Evolutionary conservation across 2,797 vertebrate species (phyloP).

Genomic region (Acrossocheilus wenchowensis): DNA sequence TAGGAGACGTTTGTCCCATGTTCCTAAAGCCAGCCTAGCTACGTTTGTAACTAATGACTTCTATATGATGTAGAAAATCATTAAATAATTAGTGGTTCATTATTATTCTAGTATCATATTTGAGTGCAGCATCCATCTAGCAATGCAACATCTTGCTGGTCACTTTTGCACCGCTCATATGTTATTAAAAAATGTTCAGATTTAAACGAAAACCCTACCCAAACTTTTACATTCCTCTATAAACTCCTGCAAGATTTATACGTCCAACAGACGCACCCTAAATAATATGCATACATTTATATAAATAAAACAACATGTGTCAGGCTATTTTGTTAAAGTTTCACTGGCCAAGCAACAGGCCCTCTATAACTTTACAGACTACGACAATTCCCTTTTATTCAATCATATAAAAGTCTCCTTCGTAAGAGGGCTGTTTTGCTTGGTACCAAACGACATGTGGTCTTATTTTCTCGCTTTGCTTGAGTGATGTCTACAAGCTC

Average conservation of each 20-base stretch:
- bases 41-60: background rate
- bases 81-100: background rate
- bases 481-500: constrained; percentile 49
- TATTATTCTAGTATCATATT: background rate
- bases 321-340: constrained; percentile 35
- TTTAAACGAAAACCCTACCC: background rate
- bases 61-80: background rate
- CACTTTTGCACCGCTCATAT: background rate
- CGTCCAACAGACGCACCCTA: constrained; percentile 25
- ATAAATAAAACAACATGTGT: constrained; percentile 55
- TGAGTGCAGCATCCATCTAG: background rate
- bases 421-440: constrained; percentile 38
- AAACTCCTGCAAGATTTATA: constrained; percentile 26
- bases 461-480: constrained; percentile 50
- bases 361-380: constrained; percentile 50
- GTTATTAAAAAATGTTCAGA: background rate
- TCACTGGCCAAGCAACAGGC: constrained; percentile 33
- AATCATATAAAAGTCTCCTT: constrained; percentile 54
- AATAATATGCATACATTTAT: constrained; percentile 48
- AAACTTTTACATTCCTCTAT: constrained; percentile 29
- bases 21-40: constrained; percentile 2
- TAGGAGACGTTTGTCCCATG: background rate
- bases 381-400: constrained; percentile 52
- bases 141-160: background rate
- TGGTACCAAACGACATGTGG: constrained; percentile 45